phyloP scores from a whole-genome alignment of 2,113 vertebrate genomes.

The Poecilia latipinna region DNA sequence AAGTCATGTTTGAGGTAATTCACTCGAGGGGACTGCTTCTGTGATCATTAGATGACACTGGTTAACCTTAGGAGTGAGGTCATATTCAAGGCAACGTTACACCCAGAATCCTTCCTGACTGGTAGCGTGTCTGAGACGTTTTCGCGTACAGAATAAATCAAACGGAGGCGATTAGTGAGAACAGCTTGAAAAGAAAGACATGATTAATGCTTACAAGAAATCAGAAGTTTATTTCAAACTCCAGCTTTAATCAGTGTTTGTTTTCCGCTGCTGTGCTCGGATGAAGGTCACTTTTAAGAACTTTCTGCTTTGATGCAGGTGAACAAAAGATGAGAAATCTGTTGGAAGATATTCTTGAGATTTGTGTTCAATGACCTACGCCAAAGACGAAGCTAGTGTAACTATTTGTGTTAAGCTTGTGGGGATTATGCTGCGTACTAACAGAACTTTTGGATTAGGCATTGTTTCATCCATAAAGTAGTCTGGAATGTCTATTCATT shows the following conservation, averaged over 20 bases:
- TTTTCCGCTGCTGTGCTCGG: conserved; percentile 29
- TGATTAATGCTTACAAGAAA: conserved; percentile 19
- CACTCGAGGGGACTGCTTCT: conserved; percentile 68
- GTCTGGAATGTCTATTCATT: conserved; percentile 49
- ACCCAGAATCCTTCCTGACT: conserved; percentile 31
- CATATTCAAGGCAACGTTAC: conserved; percentile 67
- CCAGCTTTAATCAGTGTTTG: conserved; percentile 43
- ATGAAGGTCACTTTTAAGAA: too few species aligned
- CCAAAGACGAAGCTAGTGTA: conserved; percentile 49
- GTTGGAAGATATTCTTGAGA: conserved; percentile 28
- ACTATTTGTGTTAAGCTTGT: conserved; percentile 42
- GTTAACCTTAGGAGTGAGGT: conserved; percentile 80
- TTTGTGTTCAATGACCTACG: conserved; percentile 36
- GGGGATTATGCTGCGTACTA: conserved; percentile 52
- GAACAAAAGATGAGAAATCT: conserved; percentile 55
- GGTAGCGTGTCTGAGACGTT: conserved; percentile 38
- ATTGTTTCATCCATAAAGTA: conserved; percentile 47
- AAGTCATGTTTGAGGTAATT: conserved; percentile 84
- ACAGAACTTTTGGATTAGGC: conserved; percentile 49
- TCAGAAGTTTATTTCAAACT: conserved; percentile 11
- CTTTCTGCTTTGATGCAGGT: conserved; percentile 26
- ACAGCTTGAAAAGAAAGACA: conserved; percentile 6
- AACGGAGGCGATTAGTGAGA: conserved; percentile 15
- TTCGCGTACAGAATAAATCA: conserved; percentile 31
- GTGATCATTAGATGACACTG: conserved; percentile 79